Evolutionary conservation across 2,888 invertebrate genomes (phyloP), one percentile per base, ranked within the genome.

Genomic region (Diplazon laetatorius): DNA sequence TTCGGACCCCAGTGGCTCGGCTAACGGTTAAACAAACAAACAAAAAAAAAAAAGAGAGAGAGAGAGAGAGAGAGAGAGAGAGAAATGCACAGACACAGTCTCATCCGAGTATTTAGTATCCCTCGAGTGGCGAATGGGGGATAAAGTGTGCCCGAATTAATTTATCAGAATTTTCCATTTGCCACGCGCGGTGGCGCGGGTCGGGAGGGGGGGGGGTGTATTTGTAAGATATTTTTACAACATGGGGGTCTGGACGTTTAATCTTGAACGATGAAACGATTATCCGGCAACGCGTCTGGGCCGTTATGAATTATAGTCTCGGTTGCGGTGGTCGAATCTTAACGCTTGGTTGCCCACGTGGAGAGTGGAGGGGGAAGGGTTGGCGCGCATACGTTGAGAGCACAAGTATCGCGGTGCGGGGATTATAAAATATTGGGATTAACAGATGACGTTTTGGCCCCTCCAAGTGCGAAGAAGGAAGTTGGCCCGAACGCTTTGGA

Each of bases 101-200:
- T n/a, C n/a, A n/a, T n/a, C n/a, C 57, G 8, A 18, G 57, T 57
- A 10, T 37, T 57, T 57, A 57, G 62, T 55, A 39, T 30, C 30
- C n/a, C n/a, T n/a, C n/a, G n/a, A n/a, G n/a, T 62, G 48, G 16
- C 42, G 14, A 25, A 44, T 18, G 30, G 16, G 1, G 9, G 25
- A 2, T 25, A 18, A 44, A 12, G 10, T n/a, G 10, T n/a, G 4
- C 42, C n/a, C 30, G 30, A 6, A 4, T 60, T 59, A 48, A n/a
- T 76, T 76, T 55, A 72, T 72, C 71, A 66, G 76, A 76, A 76
- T 66, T 66, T 71, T 76, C 76, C 55, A n/a, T 66, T 30, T 60
- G 65, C 65, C 44, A 37, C 59, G 22, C 52, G 16, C 10, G 42
- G 48, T 37, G 50, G 20, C 35, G 37, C 14, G 37, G 35, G 37